Base-by-base conservation (phyloP, 2,113 vertebrate species). In the Alethe diademata region DNA sequence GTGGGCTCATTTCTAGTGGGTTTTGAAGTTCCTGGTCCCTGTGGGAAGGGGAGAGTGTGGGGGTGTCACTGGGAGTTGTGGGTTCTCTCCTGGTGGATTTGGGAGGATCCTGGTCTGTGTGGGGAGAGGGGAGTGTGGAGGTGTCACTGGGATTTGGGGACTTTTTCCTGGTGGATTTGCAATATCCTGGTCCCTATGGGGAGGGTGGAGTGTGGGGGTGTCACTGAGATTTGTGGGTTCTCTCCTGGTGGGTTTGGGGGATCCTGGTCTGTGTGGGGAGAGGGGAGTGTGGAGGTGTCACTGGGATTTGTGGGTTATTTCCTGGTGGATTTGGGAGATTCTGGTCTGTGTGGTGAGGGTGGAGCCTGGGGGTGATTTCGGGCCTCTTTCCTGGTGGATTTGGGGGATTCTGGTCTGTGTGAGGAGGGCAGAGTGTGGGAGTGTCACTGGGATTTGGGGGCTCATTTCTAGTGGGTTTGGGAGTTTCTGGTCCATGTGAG, bases 341-440 rank as follows among this genome's bases (percentile, higher is more conserved):
- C 53, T 2, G 38, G 19, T 26, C 56, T 2, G 0, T 3, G 8
- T 36, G 43, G 20, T 24, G 7, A 56, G 45, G 15, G n/a, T 24
- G 8, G 25, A 60, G 24, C 16, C 15, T 1, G 1, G 11, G 33
- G 24, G 43, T 45, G 18, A 28, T 36, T 35, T 10, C 4, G 18
- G 62, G 11, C 6, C 4, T 25, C 16, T 19, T 33, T 47, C 23
- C 43, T 28, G 11, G 12, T 20, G 38, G 26, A 11, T 50, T 48
- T 10, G 4, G 18, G 19, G 3, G 4, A 11, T 45, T 4, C 42
- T 22, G 28, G 19, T 35, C 17, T 1, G 0, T 26, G 22, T 36
- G 13, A 14, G 43, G 15, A 25, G 23, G 15, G 20, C 8, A 40
- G 14, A 71, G 16, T 22, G 22, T 1, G 5, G 42, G 42, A 7